phyloP scores from a whole-genome alignment of 2,888 invertebrate genomes.

The Leptinotarsa haldemani region DNA sequence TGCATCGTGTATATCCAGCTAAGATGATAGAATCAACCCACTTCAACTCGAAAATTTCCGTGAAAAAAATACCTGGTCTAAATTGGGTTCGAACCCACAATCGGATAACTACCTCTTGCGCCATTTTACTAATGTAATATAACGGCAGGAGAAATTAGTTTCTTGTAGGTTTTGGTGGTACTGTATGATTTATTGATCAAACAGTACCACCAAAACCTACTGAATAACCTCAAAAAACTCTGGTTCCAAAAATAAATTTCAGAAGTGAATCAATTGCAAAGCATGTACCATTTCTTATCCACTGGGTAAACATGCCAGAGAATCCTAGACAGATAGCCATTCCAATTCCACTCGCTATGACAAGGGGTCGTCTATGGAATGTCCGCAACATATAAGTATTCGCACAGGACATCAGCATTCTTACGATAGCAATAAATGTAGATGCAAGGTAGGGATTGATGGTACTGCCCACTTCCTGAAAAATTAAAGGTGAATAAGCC shows the following conservation, averaged over 20 bases:
- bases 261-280: neutral
- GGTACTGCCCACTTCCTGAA: constrained; percentile 67
- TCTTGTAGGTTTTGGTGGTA: no score
- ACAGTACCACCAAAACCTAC: no score
- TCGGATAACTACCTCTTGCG: no score
- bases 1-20: no score
- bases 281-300: constrained; percentile 65
- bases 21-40: no score
- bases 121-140: no score
- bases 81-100: no score
- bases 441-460: constrained; percentile 70
- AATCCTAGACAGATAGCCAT: constrained; percentile 71
- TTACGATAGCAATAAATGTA: constrained; percentile 70
- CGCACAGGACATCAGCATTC: constrained; percentile 70
- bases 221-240: no score
- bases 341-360: constrained; percentile 68
- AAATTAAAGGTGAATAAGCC: constrained; percentile 25
- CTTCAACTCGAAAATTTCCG: no score
- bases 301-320: constrained; percentile 70
- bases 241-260: neutral
- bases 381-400: constrained; percentile 70
- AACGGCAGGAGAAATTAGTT: no score
- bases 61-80: no score
- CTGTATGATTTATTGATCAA: no score
- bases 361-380: constrained; percentile 68